These are phyloP conservation scores for Elysia chlorotica DNA, from an alignment of 1,140 invertebrate species.

Conservation along the genomic window DNA sequence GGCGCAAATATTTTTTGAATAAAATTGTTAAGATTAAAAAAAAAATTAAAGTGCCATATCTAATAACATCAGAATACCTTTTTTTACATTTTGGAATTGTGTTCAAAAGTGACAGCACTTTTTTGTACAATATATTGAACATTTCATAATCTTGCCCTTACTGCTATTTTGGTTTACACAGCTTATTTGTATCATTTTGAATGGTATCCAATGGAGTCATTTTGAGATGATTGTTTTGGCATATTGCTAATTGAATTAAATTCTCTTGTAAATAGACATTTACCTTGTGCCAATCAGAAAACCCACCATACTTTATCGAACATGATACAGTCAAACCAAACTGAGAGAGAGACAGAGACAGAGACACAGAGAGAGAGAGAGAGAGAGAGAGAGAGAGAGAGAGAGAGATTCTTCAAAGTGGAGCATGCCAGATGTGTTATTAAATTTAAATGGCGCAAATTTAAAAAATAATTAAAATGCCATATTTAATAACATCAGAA, in stretches of 20 bases:
- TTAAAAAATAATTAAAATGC: no score
- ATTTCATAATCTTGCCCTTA: background rate
- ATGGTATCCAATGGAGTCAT: background rate
- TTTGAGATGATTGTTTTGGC: background rate
- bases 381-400: background rate
- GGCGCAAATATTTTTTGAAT: background rate
- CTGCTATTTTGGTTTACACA: no score
- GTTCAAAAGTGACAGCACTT: background rate
- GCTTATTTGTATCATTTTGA: no score
- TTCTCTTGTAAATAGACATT: background rate
- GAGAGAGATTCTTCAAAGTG: background rate
- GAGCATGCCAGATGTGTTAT: background rate
- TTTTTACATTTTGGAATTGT: background rate
- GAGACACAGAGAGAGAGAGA: slow-evolving; percentile 8
- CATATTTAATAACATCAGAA: no score
- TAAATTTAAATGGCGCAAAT: background rate
- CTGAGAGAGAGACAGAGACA: background rate
- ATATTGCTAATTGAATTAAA: background rate
- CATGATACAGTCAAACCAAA: background rate
- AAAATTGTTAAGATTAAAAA: background rate
- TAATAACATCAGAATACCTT: no score
- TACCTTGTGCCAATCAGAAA: background rate
- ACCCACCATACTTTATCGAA: no score
- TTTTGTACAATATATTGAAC: background rate
- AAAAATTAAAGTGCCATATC: background rate